Evolutionary conservation across 2,113 vertebrate genomes (phyloP), one percentile per base, ranked within the genome.

Genomic region (Montifringilla adamsi): DNA sequence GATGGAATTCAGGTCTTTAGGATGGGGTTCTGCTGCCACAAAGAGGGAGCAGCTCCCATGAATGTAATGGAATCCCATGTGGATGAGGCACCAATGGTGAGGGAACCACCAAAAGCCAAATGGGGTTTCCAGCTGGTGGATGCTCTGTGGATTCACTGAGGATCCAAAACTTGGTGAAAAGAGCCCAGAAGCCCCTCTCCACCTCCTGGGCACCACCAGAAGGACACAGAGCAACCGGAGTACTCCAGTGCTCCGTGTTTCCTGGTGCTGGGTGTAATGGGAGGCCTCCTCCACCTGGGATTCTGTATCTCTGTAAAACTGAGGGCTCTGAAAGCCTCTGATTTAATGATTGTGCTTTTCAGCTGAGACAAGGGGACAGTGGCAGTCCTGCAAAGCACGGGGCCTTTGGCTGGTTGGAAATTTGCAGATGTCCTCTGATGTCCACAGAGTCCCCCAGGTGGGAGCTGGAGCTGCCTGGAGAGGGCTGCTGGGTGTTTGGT

Each of bases 41-140:
- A 81, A 19, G 7, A 31, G 35, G 63, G 68, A 84, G 68, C 41
- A 69, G 59, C 37, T 77, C 30, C 81, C 6, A 0, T 4, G 27
- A 35, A 37, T 14, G 27, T 18, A 3, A 4, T 0, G 12, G 31
- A 5, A 2, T 19, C 60, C 7, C 31, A 3, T 0, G 8, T 15
- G 80, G n/a, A 4, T 27, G 49, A 16, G 55, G 24, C 59, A 80
- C 21, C 58, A 13, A 0, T 0, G 1, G 1, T 5, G 2, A 56
- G 27, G 27, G 26, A 33, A 63, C 7, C 33, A 2, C 30, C 35
- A 49, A 37, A 2, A 12, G 22, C 3, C 28, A 52, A 33, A 8
- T 3, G 37, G 8, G 5, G 16, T 47, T 88, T 73, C 39, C 62
- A 47, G 47, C 43, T 46, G 68, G 24, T 17, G n/a, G 30, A 53